Evolutionary conservation across 2,888 invertebrate genomes (phyloP).

Genomic region (Willowsia nigromaculata): DNA sequence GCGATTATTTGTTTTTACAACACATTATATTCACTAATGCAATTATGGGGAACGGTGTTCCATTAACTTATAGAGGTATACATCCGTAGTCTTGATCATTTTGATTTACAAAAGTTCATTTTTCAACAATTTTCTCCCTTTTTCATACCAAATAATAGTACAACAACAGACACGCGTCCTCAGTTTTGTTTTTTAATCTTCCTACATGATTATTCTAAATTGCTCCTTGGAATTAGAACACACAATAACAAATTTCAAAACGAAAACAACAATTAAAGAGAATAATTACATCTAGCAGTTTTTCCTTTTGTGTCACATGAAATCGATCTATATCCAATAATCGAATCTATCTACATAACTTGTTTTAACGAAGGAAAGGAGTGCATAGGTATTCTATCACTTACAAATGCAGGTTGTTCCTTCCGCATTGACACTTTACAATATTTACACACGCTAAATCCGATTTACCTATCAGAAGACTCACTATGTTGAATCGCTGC

Average conservation of each 20-base stretch:
- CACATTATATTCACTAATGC: not conserved
- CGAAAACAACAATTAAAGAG: not conserved
- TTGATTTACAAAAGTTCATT: constrained; percentile 9
- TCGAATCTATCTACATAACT: not conserved
- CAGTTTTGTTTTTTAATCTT: not conserved
- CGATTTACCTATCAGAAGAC: not conserved
- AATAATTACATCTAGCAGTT: not conserved
- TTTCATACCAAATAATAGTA: not conserved
- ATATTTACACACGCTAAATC: not conserved
- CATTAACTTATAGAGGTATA: not conserved
- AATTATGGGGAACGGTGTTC: not conserved
- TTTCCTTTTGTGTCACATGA: not conserved
- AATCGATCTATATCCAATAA: not conserved
- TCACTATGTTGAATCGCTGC: not conserved
- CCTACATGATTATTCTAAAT: not conserved
- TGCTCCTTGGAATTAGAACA: not conserved
- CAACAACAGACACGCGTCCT: not conserved
- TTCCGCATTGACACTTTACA: not conserved
- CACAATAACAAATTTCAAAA: not conserved
- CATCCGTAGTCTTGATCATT: not conserved
- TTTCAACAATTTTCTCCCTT: not conserved
- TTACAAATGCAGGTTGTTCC: not conserved
- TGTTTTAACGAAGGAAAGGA: not conserved
- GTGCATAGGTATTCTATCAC: not conserved
- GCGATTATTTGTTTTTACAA: constrained; percentile 8